A percentile compares a stretch with the other conserved stretches of the same genome.
Evolutionary conservation across 2,797 vertebrate species (phyloP).

Genomic region (Bovichtus variegatus): DNA sequence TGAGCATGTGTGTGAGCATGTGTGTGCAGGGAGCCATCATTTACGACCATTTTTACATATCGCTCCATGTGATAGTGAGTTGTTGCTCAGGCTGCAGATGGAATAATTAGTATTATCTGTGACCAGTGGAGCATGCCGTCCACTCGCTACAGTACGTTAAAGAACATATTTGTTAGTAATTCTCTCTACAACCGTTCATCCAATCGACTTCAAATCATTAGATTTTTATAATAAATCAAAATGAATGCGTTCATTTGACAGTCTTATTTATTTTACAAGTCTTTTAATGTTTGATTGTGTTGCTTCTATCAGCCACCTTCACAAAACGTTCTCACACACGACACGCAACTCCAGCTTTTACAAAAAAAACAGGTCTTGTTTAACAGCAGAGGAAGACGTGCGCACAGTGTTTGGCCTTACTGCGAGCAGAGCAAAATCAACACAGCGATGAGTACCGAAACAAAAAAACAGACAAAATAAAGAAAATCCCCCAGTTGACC

Average conservation of each 20-base stretch:
- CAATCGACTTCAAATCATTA: too few species aligned
- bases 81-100: constrained; percentile 1
- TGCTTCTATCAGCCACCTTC: too few species aligned
- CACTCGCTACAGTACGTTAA: too few species aligned
- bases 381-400: neutral
- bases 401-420: neutral
- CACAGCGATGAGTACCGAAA: neutral
- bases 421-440: neutral
- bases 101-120: neutral
- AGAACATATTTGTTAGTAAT: too few species aligned
- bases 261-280: too few species aligned
- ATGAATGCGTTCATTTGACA: too few species aligned
- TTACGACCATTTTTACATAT: neutral
- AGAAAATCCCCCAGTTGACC: constrained; percentile 2
- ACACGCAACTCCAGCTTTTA: too few species aligned
- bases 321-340: too few species aligned
- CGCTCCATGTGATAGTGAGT: neutral
- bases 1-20: neutral
- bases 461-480: constrained; percentile 1
- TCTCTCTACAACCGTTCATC: too few species aligned
- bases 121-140: neutral
- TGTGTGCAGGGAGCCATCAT: constrained; percentile 5
- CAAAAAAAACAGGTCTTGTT: neutral
- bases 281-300: too few species aligned
- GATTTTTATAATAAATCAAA: too few species aligned